Evolutionary conservation across 2,113 vertebrate species (phyloP).

Genomic region (Leucosticte australis): DNA sequence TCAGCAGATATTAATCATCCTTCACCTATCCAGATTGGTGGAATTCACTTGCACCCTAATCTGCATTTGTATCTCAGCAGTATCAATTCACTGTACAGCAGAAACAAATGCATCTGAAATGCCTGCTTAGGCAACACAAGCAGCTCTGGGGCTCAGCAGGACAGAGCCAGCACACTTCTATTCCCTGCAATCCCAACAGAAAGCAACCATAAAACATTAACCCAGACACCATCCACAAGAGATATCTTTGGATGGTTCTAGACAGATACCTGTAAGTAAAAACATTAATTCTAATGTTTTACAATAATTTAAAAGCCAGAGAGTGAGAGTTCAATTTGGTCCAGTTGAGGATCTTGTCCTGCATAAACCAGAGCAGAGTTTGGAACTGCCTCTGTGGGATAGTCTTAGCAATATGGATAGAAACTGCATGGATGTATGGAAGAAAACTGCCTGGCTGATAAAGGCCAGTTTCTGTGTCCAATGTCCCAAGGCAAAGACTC

Average conservation of each 20-base stretch:
- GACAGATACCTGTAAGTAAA: background rate
- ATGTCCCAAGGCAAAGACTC: background rate
- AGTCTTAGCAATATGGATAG: background rate
- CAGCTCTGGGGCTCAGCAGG: background rate
- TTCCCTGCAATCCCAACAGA: background rate
- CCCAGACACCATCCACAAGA: background rate
- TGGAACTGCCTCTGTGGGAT: background rate
- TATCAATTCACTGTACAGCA: background rate
- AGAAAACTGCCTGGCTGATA: background rate
- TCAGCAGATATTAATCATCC: conserved; percentile 44
- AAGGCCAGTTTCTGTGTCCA: background rate
- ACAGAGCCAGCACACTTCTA: background rate
- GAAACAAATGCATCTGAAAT: conserved; percentile 16
- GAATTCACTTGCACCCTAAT: conserved; percentile 21
- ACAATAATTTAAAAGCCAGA: background rate
- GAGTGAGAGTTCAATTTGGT: background rate
- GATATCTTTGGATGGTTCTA: background rate
- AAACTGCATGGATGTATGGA: background rate
- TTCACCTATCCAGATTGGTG: background rate
- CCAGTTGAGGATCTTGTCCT: background rate
- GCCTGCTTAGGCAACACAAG: background rate
- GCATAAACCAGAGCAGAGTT: background rate
- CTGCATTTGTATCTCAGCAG: conserved; percentile 27
- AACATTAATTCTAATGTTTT: background rate
- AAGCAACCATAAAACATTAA: background rate